Evolutionary conservation across 2,113 vertebrate genomes (phyloP), one percentile per base, ranked within the genome.

Genomic region (Sylvilagus bachmani): DNA sequence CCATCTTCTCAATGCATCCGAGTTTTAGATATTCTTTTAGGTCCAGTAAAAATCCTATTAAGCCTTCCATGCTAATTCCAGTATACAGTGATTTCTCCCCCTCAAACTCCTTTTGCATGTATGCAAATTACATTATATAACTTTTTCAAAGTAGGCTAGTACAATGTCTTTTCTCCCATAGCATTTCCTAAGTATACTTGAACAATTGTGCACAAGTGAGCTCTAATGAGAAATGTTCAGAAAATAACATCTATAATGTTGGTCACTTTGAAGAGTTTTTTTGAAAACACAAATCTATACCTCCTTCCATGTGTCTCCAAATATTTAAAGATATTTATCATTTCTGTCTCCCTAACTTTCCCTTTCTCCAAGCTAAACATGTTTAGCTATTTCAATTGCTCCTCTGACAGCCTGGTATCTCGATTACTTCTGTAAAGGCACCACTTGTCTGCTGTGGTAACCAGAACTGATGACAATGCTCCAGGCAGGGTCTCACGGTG

Each of bases 321-420:
- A 51, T 93, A 80, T 89, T 7, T 93, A 75, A 87, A 64, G 21
- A 61, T 33, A 96, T 77, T 62, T 66, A 89, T 44, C 67, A 70
- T 64, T 90, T 81, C 10, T n/a, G n/a, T 51, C 33, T 87, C 77
- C 25, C 14, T 88, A 86, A 70, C 13, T 83, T 86, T 66, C 44
- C 75, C 80, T 51, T 91, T 83, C 58, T 89, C 53, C 75, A 95
- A 89, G 61, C 58, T 88, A 71, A 90, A 62, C 17, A 86, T 51
- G n/a, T 81, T 92, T 75, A 95, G 21, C 71, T 67, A 67, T 70
- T 94, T 96, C 67, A 96, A 93, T 29, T 77, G 7, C 36, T 85
- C 61, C 86, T 92, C 78, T 36, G 55, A 71, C 33, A 31, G 70
- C 58, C 64, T 38, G 44, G 29, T 92, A 92, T 90, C 93, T 77